Evolutionary conservation across 2,888 invertebrate species (phyloP).

Genomic region (Vesta saturnalis): DNA sequence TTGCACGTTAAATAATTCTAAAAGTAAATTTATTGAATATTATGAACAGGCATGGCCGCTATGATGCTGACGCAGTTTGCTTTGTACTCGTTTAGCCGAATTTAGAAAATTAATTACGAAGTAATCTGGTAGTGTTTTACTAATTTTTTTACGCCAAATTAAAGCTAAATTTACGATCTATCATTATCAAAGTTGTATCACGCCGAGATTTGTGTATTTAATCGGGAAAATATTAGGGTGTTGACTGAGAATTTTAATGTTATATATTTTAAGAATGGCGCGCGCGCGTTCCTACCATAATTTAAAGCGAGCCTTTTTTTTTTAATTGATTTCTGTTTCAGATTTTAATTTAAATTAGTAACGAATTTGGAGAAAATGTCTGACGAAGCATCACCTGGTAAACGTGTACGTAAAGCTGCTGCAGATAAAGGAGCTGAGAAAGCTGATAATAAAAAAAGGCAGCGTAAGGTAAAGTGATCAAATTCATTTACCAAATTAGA

Average conservation of each 20-base stretch:
- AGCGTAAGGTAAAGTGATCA: slow-evolving; percentile 33
- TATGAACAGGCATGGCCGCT: slow-evolving; percentile 57
- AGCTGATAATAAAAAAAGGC: slow-evolving; percentile 9
- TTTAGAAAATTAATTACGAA: slow-evolving; percentile 58
- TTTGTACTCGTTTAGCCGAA: slow-evolving; percentile 40
- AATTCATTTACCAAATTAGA: no score
- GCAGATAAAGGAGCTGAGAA: slow-evolving; percentile 41
- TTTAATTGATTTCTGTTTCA: no score
- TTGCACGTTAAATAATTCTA: slow-evolving; percentile 56
- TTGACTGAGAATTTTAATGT: slow-evolving; percentile 59
- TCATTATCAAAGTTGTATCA: no score
- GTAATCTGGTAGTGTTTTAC: slow-evolving; percentile 30
- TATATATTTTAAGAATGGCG: slow-evolving; percentile 60
- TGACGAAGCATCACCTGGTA: slow-evolving; percentile 57
- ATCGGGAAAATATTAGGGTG: slow-evolving; percentile 60
- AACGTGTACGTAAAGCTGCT: slow-evolving; percentile 62
- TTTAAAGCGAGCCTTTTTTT: not conserved
- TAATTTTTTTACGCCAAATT: slow-evolving; percentile 45
- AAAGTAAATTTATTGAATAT: slow-evolving; percentile 54
- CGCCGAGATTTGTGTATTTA: no score
- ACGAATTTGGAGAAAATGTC: slow-evolving; percentile 52
- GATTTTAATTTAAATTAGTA: not conserved
- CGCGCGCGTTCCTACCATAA: slow-evolving; percentile 49
- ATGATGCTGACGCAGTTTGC: slow-evolving; percentile 49
- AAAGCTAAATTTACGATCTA: slow-evolving; percentile 54